phyloP scores from a whole-genome alignment of 1,140 invertebrate genomes.

The Penaeus vannamei region DNA sequence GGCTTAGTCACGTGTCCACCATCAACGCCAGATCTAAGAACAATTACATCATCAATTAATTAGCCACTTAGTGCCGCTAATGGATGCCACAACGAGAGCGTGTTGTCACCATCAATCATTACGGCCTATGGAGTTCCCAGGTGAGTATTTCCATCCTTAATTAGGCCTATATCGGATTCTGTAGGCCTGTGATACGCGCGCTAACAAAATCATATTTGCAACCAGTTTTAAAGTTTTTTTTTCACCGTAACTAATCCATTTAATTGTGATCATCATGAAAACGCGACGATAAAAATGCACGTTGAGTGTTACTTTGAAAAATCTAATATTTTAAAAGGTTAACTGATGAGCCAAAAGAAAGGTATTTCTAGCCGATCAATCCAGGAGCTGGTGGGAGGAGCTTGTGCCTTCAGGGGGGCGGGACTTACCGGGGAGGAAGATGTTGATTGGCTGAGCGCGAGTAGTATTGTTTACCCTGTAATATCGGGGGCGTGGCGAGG shows the following conservation, averaged over 20 bases:
- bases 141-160: no score
- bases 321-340: background rate
- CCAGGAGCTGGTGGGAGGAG: conserved; percentile 31
- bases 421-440: background rate
- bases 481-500: background rate
- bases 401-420: conserved; percentile 20
- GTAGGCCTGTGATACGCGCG: no score
- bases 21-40: background rate
- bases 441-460: conserved; percentile 37
- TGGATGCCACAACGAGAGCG: no score
- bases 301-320: background rate
- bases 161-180: no score
- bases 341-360: background rate
- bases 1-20: background rate
- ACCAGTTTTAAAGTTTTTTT: no score
- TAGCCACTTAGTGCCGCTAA: background rate
- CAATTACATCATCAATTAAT: background rate
- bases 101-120: no score
- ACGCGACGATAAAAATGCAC: no score
- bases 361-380: background rate
- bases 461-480: conserved; percentile 46
- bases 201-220: no score
- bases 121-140: no score
- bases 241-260: no score
- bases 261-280: no score